Evolutionary conservation across 2,797 vertebrate species (phyloP), one percentile per base, ranked within the genome.

Genomic region (Gorsachius magnificus): DNA sequence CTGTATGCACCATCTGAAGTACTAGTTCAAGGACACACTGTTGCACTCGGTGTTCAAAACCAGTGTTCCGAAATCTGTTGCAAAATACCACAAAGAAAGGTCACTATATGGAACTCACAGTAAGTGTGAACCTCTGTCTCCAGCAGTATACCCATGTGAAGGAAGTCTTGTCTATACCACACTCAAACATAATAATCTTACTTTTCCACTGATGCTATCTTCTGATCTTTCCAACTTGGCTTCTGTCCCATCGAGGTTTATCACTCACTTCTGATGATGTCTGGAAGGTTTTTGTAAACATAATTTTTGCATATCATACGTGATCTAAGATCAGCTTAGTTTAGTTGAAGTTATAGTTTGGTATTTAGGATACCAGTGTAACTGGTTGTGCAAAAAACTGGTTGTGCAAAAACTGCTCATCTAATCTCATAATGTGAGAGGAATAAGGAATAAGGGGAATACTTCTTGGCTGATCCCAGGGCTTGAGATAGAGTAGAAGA

Each of bases 341-440:
- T 93, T 63, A 82, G 56, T 7, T 64, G 57, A 87, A 94, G 57
- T 50, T 87, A 20, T 31, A 70, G 13, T 92, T 93, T 71, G n/a
- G 33, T 61, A 33, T 87, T 91, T 74, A 81, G 43, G 45, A 89
- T 81, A 89, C 91, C 35, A 83, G 87, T 69, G 91, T 86, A 86
- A 93, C 91, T 91, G 72, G 72, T 86, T 87, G 65, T 75, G 51
- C 76, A 86, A 87, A 96, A 91, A 2, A 93, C 91, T 91, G 72
- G 72, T 86, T 87, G 65, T 75, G 51, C 76, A 86, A 87, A 96
- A 91, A 2, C 60, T 78, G 14, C 57, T 94, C 26, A 48, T 78
- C 53, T 87, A 15, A 87, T 85, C 56, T 14, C 41, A 41, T 41
- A 41, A 41, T 41, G 14, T 41, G 41, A 41, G 41, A 41, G 41